Base-by-base conservation (phyloP, 2,888 invertebrate genomes). In the Phymatocera aterrima region DNA sequence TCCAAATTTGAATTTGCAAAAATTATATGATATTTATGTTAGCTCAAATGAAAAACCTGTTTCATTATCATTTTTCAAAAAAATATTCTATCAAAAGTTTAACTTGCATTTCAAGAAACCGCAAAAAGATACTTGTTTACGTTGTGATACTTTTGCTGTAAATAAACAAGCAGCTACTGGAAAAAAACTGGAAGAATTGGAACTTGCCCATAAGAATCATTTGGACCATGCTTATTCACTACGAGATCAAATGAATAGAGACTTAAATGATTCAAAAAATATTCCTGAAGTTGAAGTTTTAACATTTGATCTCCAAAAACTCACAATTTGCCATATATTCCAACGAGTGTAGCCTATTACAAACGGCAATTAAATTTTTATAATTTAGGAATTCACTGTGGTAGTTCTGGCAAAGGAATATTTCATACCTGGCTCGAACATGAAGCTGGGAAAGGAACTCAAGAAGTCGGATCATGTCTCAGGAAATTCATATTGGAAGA, bases 111-210 rank as follows among this genome's bases (percentile, higher is more conserved):
- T 81, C 60, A 80, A 80, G 64, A 80, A 81, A 65, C 75, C 77
- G 54, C 80, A 82, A 48, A 81, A 79, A 79, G 80, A 82, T 60
- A 82, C 82, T 5, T 81, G 82, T 40, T 54, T 75, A 15, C 77
- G 78, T 3, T 80, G 83, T 12, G 43, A 43, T 12, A 10, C 43
- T 12, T 10, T 43, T 0, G 12, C 6, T 6, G 12, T 43, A 43
- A 43, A 43, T 12, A 10, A 10, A 12, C 43, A 6, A 10, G 43
- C 6, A 6, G 12, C 6, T 12, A 12, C 6, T 6, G 12, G 43
- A 43, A 43, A 43, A 43, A 43, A 43, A 12, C 12, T 43, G 8
- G 43, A 43, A 43, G 43, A 43, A 12, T 43, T 43, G 43, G 12
- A 43, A 43, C 8, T 12, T 10, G 43, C 6, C 6, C 43, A 43